These are phyloP conservation scores for Enteromius unitaeniatus DNA, from an alignment of 2,797 vertebrate genomes.

Conservation along the genomic window DNA sequence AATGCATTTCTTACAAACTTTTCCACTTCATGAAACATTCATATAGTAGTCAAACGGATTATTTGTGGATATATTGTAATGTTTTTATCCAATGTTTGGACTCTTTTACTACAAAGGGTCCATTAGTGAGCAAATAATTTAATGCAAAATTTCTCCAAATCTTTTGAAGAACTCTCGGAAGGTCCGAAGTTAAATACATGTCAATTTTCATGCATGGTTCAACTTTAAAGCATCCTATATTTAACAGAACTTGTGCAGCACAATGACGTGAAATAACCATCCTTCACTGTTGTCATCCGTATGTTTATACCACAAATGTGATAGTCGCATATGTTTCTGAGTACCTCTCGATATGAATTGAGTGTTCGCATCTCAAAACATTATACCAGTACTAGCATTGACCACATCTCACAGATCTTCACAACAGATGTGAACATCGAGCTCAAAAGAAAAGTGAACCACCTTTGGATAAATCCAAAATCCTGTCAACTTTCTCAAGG, in stretches of 20 bases:
- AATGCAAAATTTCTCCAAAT: not conserved
- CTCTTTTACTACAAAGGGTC: not conserved
- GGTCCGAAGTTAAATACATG: not conserved
- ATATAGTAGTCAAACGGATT: not conserved
- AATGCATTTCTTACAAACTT: not conserved
- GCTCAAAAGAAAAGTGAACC: slow-evolving; percentile 13
- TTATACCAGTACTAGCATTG: not conserved
- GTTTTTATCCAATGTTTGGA: not conserved
- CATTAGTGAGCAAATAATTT: not conserved
- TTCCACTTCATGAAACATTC: not conserved
- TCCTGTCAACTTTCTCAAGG: not conserved
- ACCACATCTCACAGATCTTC: not conserved
- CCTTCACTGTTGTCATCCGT: not conserved
- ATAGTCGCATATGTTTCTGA: not conserved
- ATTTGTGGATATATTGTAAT: not conserved
- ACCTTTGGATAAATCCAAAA: slow-evolving; percentile 1
- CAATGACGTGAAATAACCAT: not conserved
- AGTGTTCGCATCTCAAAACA: not conserved
- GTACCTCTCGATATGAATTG: not conserved
- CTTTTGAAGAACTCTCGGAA: not conserved
- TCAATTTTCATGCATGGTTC: not conserved
- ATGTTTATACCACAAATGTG: not conserved
- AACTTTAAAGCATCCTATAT: not conserved
- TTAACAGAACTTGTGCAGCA: not conserved
- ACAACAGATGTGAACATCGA: not conserved